A percentile compares a stretch with the other conserved stretches of the same genome.
Conservation (phyloP, 2,797 vertebrate species). For the Denticeps clupeoides region DNA sequence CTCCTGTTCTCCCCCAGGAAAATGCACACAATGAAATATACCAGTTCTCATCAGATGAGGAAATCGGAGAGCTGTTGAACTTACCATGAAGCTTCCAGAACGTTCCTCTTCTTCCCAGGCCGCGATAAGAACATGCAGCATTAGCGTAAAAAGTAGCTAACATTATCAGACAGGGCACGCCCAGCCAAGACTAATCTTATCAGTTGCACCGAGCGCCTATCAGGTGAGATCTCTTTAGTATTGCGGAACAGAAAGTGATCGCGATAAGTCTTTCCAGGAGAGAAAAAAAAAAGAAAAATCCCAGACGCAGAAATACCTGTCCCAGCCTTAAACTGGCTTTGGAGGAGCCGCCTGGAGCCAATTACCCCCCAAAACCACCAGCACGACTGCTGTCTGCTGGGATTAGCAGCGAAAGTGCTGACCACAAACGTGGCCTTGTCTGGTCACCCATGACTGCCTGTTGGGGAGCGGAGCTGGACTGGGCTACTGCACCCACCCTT, state of each 20-base stretch:
- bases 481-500: background rate
- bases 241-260: conserved; percentile 36
- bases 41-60: conserved; percentile 32
- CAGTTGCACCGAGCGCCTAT: conserved; percentile 31
- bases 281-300: conserved; percentile 13
- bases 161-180: conserved; percentile 30
- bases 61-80: conserved; percentile 33
- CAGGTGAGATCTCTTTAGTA: conserved; percentile 31
- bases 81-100: conserved; percentile 27
- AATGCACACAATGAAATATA: no score
- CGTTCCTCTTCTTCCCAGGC: conserved; percentile 24
- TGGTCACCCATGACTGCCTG: conserved; percentile 40
- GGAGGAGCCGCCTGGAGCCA: conserved; percentile 31
- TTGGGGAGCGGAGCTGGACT: background rate
- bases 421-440: conserved; percentile 39
- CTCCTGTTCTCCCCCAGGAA: conserved; percentile 36
- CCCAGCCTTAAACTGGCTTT: conserved; percentile 35
- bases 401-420: conserved; percentile 49
- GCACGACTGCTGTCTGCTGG: conserved; percentile 43
- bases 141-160: conserved; percentile 22
- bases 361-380: conserved; percentile 45
- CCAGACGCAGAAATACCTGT: conserved; percentile 36
- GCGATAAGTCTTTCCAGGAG: conserved; percentile 18
- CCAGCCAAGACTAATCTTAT: conserved; percentile 37
- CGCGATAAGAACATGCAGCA: conserved; percentile 26